Conservation (phyloP, 2,797 vertebrate genomes). For the Phaenicophaeus curvirostris region DNA sequence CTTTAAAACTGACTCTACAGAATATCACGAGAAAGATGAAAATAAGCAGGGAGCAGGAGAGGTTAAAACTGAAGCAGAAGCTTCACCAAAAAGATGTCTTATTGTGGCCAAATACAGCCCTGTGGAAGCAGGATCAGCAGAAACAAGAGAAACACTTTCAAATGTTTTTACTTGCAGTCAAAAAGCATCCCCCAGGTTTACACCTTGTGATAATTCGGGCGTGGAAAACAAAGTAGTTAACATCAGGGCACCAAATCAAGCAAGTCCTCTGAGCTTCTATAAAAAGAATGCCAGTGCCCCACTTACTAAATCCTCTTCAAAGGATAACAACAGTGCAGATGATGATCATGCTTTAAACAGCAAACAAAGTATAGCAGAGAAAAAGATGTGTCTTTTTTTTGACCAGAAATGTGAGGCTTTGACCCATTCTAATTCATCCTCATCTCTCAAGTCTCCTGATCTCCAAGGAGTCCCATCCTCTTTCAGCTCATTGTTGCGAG, state of each 20-base stretch:
- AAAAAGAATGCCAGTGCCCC: constrained; percentile 26
- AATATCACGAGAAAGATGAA: not conserved
- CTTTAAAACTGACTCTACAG: constrained; percentile 24
- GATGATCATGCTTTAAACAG: constrained; percentile 12
- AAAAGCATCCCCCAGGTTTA: constrained; percentile 28
- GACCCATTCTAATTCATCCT: not conserved
- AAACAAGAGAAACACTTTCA: constrained; percentile 20
- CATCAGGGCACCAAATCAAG: constrained; percentile 20
- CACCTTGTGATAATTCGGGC: constrained; percentile 5
- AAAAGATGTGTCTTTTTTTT: not conserved
- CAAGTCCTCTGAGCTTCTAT: not conserved
- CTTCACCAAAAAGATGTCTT: not conserved
- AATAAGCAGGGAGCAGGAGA: not conserved
- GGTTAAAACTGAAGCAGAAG: not conserved
- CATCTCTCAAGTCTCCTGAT: not conserved
- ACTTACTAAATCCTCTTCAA: constrained; percentile 24
- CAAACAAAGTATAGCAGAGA: constrained; percentile 28
- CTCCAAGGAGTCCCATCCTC: not conserved
- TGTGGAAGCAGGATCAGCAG: not conserved
- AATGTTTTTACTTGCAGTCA: constrained; percentile 21
- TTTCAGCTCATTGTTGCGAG: not conserved
- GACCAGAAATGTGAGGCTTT: not conserved
- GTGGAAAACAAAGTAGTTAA: not conserved
- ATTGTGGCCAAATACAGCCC: not conserved
- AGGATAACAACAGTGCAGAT: not conserved